Conservation (phyloP, 2,797 vertebrate genomes). For the Tarsius wallacei region DNA sequence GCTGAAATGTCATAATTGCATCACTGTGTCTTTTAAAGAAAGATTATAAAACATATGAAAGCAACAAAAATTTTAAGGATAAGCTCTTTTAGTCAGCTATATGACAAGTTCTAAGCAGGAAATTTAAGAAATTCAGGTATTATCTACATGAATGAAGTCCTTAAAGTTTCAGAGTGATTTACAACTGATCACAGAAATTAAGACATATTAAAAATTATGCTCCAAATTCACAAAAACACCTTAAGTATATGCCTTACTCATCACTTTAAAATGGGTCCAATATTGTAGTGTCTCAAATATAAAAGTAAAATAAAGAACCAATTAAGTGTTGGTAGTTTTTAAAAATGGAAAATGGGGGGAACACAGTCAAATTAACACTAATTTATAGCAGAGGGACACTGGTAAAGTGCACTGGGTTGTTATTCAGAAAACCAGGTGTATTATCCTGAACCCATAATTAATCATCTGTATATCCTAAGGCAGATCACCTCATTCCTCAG, state of each 20-base stretch:
- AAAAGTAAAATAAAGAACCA: constrained; percentile 40
- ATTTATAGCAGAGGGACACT: background rate
- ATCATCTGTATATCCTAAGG: background rate
- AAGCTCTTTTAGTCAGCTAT: constrained; percentile 20
- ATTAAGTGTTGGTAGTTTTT: background rate
- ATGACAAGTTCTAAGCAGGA: constrained; percentile 31
- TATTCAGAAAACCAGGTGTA: constrained; percentile 25
- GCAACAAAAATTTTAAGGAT: constrained; percentile 35
- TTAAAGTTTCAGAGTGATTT: constrained; percentile 1
- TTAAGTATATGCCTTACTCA: background rate
- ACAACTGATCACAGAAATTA: constrained; percentile 4
- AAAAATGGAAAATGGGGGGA: background rate
- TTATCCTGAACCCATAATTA: background rate
- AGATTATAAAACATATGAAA: constrained; percentile 32
- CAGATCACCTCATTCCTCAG: background rate
- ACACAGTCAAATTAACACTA: constrained; percentile 11
- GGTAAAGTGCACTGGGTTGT: background rate
- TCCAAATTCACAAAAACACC: constrained; percentile 43
- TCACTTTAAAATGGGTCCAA: constrained; percentile 27
- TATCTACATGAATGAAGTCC: constrained; percentile 51
- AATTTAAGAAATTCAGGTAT: constrained; percentile 47
- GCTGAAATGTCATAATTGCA: constrained; percentile 27
- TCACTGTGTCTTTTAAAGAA: constrained; percentile 52
- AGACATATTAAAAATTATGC: constrained; percentile 9
- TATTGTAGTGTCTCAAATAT: constrained; percentile 33